Evolutionary conservation across 2,113 vertebrate genomes (phyloP), one percentile per base, ranked within the genome.

Genomic region (Melanerpes formicivorus): DNA sequence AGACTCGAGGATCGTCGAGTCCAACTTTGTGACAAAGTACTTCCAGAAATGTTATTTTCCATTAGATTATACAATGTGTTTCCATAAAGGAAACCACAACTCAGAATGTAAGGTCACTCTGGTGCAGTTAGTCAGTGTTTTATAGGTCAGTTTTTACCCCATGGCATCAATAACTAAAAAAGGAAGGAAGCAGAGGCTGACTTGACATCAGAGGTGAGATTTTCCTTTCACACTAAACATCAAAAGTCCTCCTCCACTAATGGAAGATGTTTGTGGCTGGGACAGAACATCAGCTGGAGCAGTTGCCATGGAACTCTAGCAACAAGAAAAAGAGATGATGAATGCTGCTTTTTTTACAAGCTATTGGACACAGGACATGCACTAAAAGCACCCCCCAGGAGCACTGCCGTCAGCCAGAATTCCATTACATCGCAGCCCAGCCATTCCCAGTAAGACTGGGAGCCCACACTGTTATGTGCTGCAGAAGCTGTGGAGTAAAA

Each of bases 31-130:
- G 34, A 79, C 23, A 70, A 93, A 92, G 46, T 58, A 34, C 21
- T 75, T 65, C 22, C 25, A 78, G 18, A 66, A 80, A 86, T 50
- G 6, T 48, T 74, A 69, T 93, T 81, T 94, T 72, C 40, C 65
- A 59, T 32, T 17, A 86, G 40, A 16, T 44, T 94, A 58, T 64
- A 88, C 12, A 42, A 16, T 8, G 40, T 48, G 3, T 92, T 94
- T 79, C 90, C 80, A 90, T 79, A 93, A 87, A 75, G 88, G 73
- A 93, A 93, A 93, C 25, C 26, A 14, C 66, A 86, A 83, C 78
- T 93, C 63, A 42, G 64, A 92, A 78, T 50, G 26, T 55, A 59
- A 93, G 37, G 34, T 90, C 69, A 84, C 40, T 84, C 65, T 37
- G 7, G 25, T 66, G 60, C 5, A 67, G 63, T n/a, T 78, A 8